Percentiles rank a stretch among this genome's conserved stretches.
These are phyloP conservation scores for Dipodomys merriami DNA, from an alignment of 2,113 vertebrate genomes.

Conservation along the genomic window DNA sequence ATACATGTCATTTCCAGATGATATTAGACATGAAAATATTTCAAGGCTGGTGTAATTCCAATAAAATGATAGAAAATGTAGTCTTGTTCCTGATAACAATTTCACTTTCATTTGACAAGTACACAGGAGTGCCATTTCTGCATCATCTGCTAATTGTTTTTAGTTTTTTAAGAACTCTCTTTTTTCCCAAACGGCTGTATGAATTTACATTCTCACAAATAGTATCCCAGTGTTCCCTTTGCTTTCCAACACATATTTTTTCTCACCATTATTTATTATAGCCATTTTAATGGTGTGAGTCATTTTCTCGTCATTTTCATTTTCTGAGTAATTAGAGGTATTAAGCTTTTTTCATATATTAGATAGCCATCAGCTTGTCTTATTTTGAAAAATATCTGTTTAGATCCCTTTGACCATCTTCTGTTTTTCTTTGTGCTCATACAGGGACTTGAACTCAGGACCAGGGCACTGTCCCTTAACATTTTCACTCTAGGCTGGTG, in stretches of 20 bases:
- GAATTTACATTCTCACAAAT: neutral
- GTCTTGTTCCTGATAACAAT: neutral
- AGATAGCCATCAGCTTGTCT: neutral
- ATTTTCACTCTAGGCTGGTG: no score
- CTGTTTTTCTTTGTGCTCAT: no score
- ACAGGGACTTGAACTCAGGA: no score
- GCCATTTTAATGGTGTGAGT: neutral
- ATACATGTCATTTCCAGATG: neutral
- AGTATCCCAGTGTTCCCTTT: neutral
- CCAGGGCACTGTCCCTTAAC: no score
- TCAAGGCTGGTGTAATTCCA: neutral
- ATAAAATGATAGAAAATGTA: neutral
- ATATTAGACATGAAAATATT: conserved; percentile 10
- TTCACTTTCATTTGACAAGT: neutral
- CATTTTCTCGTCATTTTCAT: neutral
- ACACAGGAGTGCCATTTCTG: neutral
- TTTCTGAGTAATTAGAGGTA: neutral
- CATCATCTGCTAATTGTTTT: neutral
- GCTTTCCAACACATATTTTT: neutral
- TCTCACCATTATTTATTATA: neutral
- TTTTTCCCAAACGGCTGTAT: neutral
- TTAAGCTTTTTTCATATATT: neutral
- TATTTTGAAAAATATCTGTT: neutral
- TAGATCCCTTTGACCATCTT: no score
- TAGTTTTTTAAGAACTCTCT: neutral